Evolutionary conservation across 2,113 vertebrate species (phyloP), one percentile per base, ranked within the genome.

Genomic region (Agapornis roseicollis): DNA sequence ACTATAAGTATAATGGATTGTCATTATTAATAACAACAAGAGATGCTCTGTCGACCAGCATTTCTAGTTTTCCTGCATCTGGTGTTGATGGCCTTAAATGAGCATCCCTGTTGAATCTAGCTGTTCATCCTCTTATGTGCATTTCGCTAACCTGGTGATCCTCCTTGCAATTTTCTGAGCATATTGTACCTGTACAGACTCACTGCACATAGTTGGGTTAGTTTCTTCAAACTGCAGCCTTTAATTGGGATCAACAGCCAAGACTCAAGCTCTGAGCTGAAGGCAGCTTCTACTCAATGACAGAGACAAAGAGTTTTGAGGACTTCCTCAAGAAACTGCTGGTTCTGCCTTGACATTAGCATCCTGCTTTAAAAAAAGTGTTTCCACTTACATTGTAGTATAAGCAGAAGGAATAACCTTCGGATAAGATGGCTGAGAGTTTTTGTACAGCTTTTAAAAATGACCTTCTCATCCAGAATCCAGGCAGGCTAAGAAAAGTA

Each of bases 321-420:
- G 41, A 42, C 70, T 89, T 91, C 55, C 25, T 41, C 41, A 24
- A 85, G 35, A 93, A 95, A 76, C 31, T 77, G 65, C 60, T 80
- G 15, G 31, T 70, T 97, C 65, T 97, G 85, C 84, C 70, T 91
- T 69, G 71, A 93, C 69, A 80, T 69, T 28, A 81, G 80, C 85
- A 85, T 84, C 95, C 90, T 65, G 58, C 74, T 96, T 95, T 81
- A 95, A 88, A 97, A 80, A 53, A 60, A n/a, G 0, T 60, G 39
- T 44, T 92, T 74, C 70, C 25, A 33, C 25, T 11, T 55, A 24
- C 29, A 44, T 76, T 85, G n/a, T 80, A 58, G 33, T 33, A 39
- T 22, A 86, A 60, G 14, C 66, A 88, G 39, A 39, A 33, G 35
- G 35, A 63, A 63, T 17, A 33, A 88, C 24, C 18, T 69, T 65